Percentiles rank a stretch among this genome's conserved stretches.
phyloP scores from a whole-genome alignment of 2,113 vertebrate species.

The Brachypteracias leptosomus region DNA sequence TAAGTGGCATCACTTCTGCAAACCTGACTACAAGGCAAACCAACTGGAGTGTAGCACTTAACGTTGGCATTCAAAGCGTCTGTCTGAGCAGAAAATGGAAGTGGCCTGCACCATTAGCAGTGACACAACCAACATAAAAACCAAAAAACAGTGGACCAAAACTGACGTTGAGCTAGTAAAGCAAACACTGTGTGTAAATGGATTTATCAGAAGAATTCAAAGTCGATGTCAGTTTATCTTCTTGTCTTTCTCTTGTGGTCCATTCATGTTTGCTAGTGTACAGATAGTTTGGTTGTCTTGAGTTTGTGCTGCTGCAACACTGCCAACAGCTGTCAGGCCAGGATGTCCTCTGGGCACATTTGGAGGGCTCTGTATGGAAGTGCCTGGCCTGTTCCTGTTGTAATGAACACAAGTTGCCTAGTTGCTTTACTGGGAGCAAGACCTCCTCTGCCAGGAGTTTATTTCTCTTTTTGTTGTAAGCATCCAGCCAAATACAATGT shows the following conservation, averaged over 20 bases:
- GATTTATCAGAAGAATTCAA: not conserved
- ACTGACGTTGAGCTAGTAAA: not conserved
- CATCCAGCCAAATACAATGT: not conserved
- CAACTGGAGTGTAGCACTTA: constrained; percentile 25
- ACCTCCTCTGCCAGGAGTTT: not conserved
- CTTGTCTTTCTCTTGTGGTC: not conserved
- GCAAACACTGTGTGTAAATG: not conserved
- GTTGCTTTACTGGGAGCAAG: not conserved
- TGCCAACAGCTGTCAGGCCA: not conserved
- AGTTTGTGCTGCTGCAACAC: not conserved
- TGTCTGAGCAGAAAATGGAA: not conserved
- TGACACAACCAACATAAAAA: not conserved
- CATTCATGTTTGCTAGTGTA: not conserved
- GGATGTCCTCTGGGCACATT: not conserved
- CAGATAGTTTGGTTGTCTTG: not conserved
- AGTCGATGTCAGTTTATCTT: not conserved
- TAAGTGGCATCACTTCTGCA: not conserved
- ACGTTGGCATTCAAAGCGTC: not conserved
- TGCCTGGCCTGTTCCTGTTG: not conserved
- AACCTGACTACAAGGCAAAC: constrained; percentile 12
- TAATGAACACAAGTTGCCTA: not conserved
- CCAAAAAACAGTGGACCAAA: not conserved
- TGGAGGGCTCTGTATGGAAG: not conserved
- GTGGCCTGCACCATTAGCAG: not conserved
- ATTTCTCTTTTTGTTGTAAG: not conserved